phyloP scores from a whole-genome alignment of 1,140 invertebrate genomes.

The Periplaneta americana region DNA sequence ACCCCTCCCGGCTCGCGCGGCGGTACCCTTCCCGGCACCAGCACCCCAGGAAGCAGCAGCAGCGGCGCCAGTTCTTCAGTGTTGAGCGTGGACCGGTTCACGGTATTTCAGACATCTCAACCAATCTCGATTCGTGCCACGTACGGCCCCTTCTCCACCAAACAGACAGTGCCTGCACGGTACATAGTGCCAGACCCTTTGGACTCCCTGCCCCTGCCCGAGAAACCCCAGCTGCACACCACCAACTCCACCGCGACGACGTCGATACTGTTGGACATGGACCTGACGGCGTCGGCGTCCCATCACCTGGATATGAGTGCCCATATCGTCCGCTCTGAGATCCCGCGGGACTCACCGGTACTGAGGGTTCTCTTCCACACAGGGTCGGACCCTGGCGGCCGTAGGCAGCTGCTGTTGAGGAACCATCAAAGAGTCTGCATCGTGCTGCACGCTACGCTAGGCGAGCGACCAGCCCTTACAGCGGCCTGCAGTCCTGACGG shows the following conservation, averaged over 20 bases:
- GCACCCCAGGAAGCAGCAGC: not conserved
- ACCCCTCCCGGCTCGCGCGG: conserved; percentile 24
- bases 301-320: conserved; percentile 83
- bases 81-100: conserved; percentile 74
- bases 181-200: conserved; percentile 77
- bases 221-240: conserved; percentile 2
- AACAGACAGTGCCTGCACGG: conserved; percentile 87
- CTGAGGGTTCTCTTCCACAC: conserved; percentile 85
- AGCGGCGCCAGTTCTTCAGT: conserved; percentile 48
- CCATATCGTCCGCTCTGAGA: conserved; percentile 76
- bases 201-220: conserved; percentile 36
- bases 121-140: conserved; percentile 81
- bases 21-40: conserved; percentile 2
- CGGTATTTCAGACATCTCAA: conserved; percentile 79
- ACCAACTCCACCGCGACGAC: conserved; percentile 27
- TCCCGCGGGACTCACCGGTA: conserved; percentile 80
- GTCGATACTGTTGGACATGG: conserved; percentile 38
- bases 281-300: conserved; percentile 61
- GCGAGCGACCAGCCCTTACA: conserved; percentile 49
- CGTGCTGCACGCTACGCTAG: conserved; percentile 62
- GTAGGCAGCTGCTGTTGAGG: conserved; percentile 41
- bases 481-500: conserved; percentile 83
- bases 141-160: conserved; percentile 88
- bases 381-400: conserved; percentile 65
- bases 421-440: conserved; percentile 62